Evolutionary conservation across 1,140 invertebrate genomes (phyloP).

Genomic region (Bombus pyrosoma): DNA sequence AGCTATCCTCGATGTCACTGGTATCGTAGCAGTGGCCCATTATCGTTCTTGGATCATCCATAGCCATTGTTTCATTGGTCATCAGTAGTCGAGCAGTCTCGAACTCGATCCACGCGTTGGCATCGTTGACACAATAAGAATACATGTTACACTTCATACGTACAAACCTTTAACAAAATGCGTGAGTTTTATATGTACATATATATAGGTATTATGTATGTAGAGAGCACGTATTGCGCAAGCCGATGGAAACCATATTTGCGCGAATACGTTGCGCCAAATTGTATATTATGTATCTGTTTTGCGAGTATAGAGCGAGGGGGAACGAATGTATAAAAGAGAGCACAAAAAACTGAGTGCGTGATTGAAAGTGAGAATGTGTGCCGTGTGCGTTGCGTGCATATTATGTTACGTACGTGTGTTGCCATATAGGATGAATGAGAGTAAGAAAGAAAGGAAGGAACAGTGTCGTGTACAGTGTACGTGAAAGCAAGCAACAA

Average conservation of each 20-base stretch:
- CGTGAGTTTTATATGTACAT: slow-evolving; percentile 67
- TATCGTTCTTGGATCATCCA: slow-evolving; percentile 28
- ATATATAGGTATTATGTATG: slow-evolving; percentile 61
- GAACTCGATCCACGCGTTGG: background rate
- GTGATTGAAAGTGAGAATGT: background rate
- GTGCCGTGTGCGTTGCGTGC: background rate
- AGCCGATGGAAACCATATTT: slow-evolving; percentile 1
- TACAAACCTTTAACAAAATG: slow-evolving; percentile 59
- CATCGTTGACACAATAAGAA: slow-evolving; percentile 34
- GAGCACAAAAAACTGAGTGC: background rate
- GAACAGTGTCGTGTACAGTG: background rate
- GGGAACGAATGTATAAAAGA: background rate
- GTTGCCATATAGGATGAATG: background rate
- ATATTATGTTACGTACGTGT: background rate
- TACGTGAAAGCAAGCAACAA: slow-evolving; percentile 35
- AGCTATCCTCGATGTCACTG: background rate
- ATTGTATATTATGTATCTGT: slow-evolving; percentile 61
- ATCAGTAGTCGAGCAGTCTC: slow-evolving; percentile 1
- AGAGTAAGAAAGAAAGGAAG: background rate
- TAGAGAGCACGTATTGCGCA: slow-evolving; percentile 34
- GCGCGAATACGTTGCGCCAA: slow-evolving; percentile 44
- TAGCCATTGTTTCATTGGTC: slow-evolving; percentile 18
- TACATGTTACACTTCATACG: slow-evolving; percentile 44
- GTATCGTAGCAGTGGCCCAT: background rate
- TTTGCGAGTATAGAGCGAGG: background rate